phyloP scores from a whole-genome alignment of 2,888 invertebrate species.

The Lochmaea capreae region DNA sequence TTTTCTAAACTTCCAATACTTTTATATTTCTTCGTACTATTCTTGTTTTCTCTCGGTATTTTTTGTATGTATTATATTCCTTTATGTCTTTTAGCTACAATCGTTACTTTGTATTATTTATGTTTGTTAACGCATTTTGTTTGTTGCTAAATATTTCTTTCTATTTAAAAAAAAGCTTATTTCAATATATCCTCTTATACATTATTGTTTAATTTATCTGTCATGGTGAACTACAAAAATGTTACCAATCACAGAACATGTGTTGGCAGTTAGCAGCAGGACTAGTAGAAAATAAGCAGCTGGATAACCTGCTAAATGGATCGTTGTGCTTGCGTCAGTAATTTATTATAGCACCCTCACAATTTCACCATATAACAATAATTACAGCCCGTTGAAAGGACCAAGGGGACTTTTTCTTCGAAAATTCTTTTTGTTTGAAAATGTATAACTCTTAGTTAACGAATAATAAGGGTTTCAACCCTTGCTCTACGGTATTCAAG shows the following conservation, averaged over 20 bases:
- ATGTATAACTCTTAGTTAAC: not conserved
- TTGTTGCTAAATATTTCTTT: too few species aligned
- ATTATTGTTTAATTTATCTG: not conserved
- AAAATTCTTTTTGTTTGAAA: slow-evolving; percentile 4
- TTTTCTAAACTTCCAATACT: too few species aligned
- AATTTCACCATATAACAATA: slow-evolving; percentile 8
- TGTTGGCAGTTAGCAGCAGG: slow-evolving; percentile 35
- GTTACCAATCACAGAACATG: slow-evolving; percentile 13
- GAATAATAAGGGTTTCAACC: slow-evolving; percentile 5
- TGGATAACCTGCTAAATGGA: slow-evolving; percentile 41
- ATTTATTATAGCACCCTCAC: slow-evolving; percentile 41
- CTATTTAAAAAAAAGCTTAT: too few species aligned
- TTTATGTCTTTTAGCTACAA: too few species aligned
- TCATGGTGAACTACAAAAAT: not conserved
- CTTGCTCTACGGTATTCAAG: not conserved
- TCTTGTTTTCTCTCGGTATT: too few species aligned
- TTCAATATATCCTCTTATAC: too few species aligned
- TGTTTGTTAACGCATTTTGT: too few species aligned
- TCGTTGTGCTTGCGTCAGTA: slow-evolving; percentile 37
- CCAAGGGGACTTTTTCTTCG: not conserved
- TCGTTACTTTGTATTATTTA: too few species aligned
- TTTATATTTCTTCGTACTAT: too few species aligned
- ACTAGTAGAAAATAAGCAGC: slow-evolving; percentile 30
- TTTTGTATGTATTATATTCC: too few species aligned
- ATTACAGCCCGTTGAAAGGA: slow-evolving; percentile 8